phyloP scores from a whole-genome alignment of 2,888 invertebrate species.

The Coenonympha glycerion region DNA sequence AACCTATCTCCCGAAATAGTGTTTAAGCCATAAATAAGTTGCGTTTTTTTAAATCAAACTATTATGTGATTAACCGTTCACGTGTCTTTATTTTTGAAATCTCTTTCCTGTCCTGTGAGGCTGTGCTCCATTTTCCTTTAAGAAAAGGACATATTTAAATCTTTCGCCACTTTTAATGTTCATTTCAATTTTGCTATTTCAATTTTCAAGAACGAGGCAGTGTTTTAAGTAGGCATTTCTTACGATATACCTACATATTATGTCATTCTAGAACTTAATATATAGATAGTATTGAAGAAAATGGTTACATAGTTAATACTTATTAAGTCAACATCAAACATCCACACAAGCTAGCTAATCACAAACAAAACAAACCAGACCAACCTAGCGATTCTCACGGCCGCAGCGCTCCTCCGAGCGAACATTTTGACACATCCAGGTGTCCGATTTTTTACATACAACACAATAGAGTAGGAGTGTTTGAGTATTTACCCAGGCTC shows the following conservation, averaged over 20 bases:
- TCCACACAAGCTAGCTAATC: constrained; percentile 33
- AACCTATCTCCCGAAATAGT: no score
- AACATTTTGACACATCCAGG: constrained; percentile 76
- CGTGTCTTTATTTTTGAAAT: no score
- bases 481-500: constrained; percentile 59
- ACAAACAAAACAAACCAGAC: constrained; percentile 31
- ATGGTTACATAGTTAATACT: neutral
- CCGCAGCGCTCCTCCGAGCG: constrained; percentile 41
- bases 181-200: no score
- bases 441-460: constrained; percentile 68
- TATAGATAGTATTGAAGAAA: neutral
- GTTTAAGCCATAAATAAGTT: no score
- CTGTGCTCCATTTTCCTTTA: no score
- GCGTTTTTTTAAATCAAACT: no score
- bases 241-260: neutral
- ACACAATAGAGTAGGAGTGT: constrained; percentile 54
- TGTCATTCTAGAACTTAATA: neutral
- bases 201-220: no score
- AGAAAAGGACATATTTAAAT: no score
- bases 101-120: no score
- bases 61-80: no score
- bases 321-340: constrained; percentile 23
- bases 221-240: no score
- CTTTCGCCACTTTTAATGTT: no score
- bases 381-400: constrained; percentile 57